These are phyloP conservation scores for Cossypha caffra DNA, from an alignment of 2,797 vertebrate genomes.

Conservation along the genomic window DNA sequence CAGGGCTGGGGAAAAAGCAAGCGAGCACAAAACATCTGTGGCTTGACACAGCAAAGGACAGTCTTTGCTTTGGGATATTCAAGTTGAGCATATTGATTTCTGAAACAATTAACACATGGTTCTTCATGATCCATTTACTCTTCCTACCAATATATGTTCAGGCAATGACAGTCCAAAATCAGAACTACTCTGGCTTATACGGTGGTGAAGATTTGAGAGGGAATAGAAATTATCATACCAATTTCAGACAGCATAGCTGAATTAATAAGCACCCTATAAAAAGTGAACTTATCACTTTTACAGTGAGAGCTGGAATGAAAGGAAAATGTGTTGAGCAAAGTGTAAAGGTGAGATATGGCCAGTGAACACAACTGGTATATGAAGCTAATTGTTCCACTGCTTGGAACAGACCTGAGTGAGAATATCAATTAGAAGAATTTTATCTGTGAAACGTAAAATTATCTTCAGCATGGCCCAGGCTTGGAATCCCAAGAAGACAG, in stretches of 20 bases:
- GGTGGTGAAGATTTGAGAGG: neutral
- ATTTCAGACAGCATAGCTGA: neutral
- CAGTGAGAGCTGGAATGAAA: neutral
- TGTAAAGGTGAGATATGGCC: neutral
- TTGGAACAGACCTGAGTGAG: neutral
- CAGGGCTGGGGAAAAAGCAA: neutral
- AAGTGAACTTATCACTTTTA: neutral
- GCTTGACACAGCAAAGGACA: conserved; percentile 29
- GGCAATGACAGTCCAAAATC: neutral
- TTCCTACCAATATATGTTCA: neutral
- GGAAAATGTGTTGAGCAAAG: neutral
- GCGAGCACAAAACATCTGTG: neutral
- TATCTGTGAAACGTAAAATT: neutral
- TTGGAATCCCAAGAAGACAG: neutral
- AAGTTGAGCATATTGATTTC: conserved; percentile 49
- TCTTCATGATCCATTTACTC: conserved; percentile 22
- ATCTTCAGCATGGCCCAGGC: neutral
- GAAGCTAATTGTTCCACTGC: neutral
- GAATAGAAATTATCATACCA: neutral
- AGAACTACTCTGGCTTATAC: neutral
- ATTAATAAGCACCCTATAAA: neutral
- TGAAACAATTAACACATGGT: conserved; percentile 31
- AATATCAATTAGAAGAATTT: neutral
- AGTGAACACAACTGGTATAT: neutral
- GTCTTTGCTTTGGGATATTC: conserved; percentile 8